A percentile compares a stretch with the other conserved stretches of the same genome.
These are phyloP conservation scores for Abrostola triplasia DNA, from an alignment of 2,888 invertebrate genomes.

Conservation along the genomic window DNA sequence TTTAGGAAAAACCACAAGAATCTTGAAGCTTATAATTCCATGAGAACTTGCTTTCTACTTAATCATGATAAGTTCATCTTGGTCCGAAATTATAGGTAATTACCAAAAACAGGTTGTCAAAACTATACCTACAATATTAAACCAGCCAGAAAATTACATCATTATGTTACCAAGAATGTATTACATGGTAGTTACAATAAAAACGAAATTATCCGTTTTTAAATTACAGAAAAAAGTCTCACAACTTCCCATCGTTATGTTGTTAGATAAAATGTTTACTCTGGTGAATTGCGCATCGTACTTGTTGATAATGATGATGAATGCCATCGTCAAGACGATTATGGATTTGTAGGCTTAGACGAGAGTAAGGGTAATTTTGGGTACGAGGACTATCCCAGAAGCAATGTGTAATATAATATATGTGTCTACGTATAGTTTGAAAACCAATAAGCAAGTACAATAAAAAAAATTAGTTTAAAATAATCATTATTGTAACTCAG, in stretches of 20 bases:
- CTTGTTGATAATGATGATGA: conserved; percentile 37
- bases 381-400: too few relatives aligned
- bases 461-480: too few relatives aligned
- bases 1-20: conserved; percentile 39
- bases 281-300: conserved; percentile 51
- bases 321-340: conserved; percentile 5
- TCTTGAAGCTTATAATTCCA: conserved; percentile 39
- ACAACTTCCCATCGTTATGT: conserved; percentile 52
- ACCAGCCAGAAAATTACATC: conserved; percentile 33
- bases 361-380: too few relatives aligned
- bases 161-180: conserved; percentile 48
- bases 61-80: conserved; percentile 52
- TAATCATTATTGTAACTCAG: too few relatives aligned
- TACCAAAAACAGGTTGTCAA: conserved; percentile 43
- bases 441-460: too few relatives aligned
- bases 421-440: too few relatives aligned
- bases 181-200: conserved; percentile 45
- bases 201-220: conserved; percentile 39
- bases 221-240: conserved; percentile 48
- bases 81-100: conserved; percentile 41
- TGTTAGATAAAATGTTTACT: conserved; percentile 50
- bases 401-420: too few relatives aligned
- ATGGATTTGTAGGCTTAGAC: background rate
- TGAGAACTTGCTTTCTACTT: conserved; percentile 44
- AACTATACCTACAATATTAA: conserved; percentile 37